phyloP scores from a whole-genome alignment of 2,888 invertebrate species.

The Dynastes maya region DNA sequence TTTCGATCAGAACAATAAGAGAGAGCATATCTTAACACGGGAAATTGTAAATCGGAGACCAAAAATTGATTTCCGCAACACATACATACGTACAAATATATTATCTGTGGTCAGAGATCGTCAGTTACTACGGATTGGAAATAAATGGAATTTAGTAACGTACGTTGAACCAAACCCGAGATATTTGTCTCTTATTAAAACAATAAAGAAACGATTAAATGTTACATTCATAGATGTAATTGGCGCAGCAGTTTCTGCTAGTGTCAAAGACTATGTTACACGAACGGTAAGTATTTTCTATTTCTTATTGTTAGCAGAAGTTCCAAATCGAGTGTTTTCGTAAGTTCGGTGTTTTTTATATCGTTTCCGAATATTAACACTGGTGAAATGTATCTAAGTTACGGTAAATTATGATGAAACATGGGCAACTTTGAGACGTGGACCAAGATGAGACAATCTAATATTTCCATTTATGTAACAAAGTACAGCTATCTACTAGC shows the following conservation, averaged over 20 bases:
- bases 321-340: too few species aligned
- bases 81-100: constrained; percentile 13
- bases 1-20: not conserved
- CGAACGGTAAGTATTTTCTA: constrained; percentile 12
- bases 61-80: not conserved
- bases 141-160: constrained; percentile 14
- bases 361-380: too few species aligned
- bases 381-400: too few species aligned
- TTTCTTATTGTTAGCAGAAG: not conserved
- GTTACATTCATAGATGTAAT: constrained; percentile 25
- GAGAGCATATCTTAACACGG: not conserved
- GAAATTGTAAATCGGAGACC: not conserved
- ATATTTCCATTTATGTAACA: too few species aligned
- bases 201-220: not conserved
- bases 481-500: too few species aligned
- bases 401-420: too few species aligned
- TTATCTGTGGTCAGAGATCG: not conserved
- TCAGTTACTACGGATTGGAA: too few species aligned
- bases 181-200: constrained; percentile 6
- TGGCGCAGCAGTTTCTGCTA: constrained; percentile 3
- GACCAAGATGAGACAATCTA: too few species aligned
- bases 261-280: constrained; percentile 13
- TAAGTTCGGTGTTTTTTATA: too few species aligned
- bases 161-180: constrained; percentile 11
- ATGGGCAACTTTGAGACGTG: too few species aligned